These are phyloP conservation scores for Scaptomyza tumidula DNA, from an alignment of 2,888 invertebrate genomes.

Conservation along the genomic window DNA sequence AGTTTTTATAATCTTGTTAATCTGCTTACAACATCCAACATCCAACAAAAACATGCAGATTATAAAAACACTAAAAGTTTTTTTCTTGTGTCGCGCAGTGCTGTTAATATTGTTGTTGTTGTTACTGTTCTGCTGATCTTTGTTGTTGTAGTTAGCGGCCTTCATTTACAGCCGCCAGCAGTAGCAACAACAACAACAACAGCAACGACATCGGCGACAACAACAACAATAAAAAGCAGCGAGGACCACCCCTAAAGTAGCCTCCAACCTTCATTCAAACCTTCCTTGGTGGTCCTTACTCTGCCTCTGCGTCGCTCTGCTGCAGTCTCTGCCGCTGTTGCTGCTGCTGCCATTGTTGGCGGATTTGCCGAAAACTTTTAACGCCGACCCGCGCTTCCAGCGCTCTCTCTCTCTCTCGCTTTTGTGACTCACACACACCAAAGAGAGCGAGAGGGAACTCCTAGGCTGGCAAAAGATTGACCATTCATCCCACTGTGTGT, in stretches of 20 bases:
- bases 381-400: constrained; percentile 37
- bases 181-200: constrained; percentile 18
- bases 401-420: not conserved
- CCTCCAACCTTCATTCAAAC: constrained; percentile 36
- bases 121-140: constrained; percentile 4
- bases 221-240: constrained; percentile 23
- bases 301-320: constrained; percentile 6
- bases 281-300: constrained; percentile 65
- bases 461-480: constrained; percentile 52
- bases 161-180: constrained; percentile 67
- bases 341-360: constrained; percentile 52
- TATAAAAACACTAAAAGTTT: constrained; percentile 7
- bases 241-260: constrained; percentile 76
- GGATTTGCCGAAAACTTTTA: constrained; percentile 75
- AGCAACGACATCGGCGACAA: constrained; percentile 7
- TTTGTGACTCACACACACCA: constrained; percentile 56
- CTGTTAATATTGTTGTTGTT: constrained; percentile 29
- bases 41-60: constrained; percentile 10
- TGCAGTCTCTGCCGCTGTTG: constrained; percentile 10
- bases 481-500: constrained; percentile 54
- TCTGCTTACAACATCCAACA: constrained; percentile 3
- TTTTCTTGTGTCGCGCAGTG: constrained; percentile 60
- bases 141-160: constrained; percentile 32
- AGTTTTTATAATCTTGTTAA: constrained; percentile 17
- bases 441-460: constrained; percentile 58